Percentiles rank a stretch among this genome's conserved stretches.
These are phyloP conservation scores for Saccopteryx bilineata DNA, from an alignment of 2,113 vertebrate genomes.

Conservation along the genomic window DNA sequence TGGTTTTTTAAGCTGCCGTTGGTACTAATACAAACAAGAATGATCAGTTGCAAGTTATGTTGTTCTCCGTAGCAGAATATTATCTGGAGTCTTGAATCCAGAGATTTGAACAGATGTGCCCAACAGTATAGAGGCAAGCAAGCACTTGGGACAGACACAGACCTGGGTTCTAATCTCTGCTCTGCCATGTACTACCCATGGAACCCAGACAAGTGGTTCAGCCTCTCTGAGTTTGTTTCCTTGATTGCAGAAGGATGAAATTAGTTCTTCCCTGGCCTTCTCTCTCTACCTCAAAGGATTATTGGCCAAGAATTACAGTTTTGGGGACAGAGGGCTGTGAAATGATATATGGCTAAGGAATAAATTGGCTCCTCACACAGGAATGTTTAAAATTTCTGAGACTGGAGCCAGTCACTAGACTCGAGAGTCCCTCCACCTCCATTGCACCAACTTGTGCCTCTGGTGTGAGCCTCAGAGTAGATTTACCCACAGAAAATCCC, in stretches of 20 bases:
- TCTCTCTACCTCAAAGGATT: not conserved
- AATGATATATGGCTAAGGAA: not conserved
- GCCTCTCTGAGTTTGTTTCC: constrained; percentile 6
- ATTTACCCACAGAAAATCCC: not conserved
- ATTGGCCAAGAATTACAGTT: not conserved
- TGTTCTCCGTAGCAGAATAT: not conserved
- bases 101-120: not conserved
- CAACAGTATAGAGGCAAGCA: not conserved
- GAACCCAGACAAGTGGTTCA: not conserved
- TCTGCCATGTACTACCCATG: not conserved
- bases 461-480: not conserved
- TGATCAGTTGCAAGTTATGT: constrained; percentile 27
- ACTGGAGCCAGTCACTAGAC: not conserved
- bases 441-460: not conserved
- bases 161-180: not conserved
- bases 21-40: constrained; percentile 56
- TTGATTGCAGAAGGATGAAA: not conserved
- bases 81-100: not conserved
- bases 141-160: not conserved
- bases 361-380: not conserved
- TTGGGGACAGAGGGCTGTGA: not conserved
- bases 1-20: constrained; percentile 62
- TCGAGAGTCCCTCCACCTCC: not conserved
- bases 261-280: not conserved
- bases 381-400: not conserved